Evolutionary conservation across 2,797 vertebrate species (phyloP), one percentile per base, ranked within the genome.

Genomic region (Parauchenoglanis punctatus): DNA sequence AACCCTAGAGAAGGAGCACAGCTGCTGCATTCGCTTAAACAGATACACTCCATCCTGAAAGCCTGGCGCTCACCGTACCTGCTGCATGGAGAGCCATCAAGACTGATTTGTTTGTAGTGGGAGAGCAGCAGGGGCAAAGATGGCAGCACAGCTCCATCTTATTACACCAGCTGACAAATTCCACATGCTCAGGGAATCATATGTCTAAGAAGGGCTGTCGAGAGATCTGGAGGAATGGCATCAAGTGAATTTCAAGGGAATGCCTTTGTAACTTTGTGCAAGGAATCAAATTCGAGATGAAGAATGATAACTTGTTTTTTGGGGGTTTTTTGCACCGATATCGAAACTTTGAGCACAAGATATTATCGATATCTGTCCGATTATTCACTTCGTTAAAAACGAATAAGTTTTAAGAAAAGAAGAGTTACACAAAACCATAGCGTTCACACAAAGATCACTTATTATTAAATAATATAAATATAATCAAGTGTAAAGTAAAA

Each of bases 81-180:
- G 59, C 11, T 67, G 59, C 15, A 85, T 40, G 25, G 54, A 82
- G 77, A 52, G 84, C 85, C 89, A 89, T 88, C 87, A 85, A 83
- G 75, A 89, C 80, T 85, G 90, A 90, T 91, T 91, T 88, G 90
- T 88, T 88, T 91, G 88, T 40, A 70, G 78, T 85, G 28, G 13
- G 72, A 73, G 81, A 88, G 83, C 88, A 56, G 91, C 81, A 80
- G 70, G 85, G 73, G 49, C 63, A 72, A 59, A 80, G 80, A 87
- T 65, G 73, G 88, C 89, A 91, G 78, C 78, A 90, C 58, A 87
- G 76, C 87, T 84, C 80, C 76, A 77, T 89, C 77, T 86, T 90
- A 86, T 89, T 87, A 81, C 25, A 73, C 31, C 72, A 4, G 86
- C 44, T 68, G 86, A 91, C 75, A 84, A 52, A 87, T 81, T 61